Percentiles rank a stretch among this genome's conserved stretches.
Evolutionary conservation across 2,113 vertebrate species (phyloP).

Genomic region (Candoia aspera): DNA sequence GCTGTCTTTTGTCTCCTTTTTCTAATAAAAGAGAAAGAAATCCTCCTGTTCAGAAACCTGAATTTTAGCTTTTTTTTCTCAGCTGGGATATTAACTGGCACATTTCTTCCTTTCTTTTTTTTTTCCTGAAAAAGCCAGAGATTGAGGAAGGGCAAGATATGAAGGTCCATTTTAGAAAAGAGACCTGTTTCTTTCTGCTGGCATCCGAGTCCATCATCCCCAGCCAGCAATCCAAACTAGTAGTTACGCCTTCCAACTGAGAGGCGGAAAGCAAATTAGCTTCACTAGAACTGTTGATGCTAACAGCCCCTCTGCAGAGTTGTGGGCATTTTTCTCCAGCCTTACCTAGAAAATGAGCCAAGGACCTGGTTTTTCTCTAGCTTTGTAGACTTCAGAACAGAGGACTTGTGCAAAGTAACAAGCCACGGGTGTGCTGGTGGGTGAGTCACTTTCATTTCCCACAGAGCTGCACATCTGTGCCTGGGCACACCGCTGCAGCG

Average conservation of each 20-base stretch:
- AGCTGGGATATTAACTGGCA: not conserved
- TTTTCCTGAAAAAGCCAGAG: not conserved
- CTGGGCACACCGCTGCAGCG: not conserved
- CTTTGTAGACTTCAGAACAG: not conserved
- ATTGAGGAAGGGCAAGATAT: not conserved
- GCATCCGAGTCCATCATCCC: not conserved
- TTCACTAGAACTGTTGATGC: not conserved
- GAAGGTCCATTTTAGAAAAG: not conserved
- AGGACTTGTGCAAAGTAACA: not conserved
- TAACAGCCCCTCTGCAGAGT: not conserved
- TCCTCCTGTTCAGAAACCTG: not conserved
- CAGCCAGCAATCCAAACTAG: not conserved
- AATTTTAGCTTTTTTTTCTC: not conserved
- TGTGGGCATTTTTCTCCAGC: not conserved
- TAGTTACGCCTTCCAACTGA: not conserved
- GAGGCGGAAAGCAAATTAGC: not conserved
- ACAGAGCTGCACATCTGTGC: not conserved
- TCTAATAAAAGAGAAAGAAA: not conserved
- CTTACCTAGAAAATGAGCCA: too few species aligned
- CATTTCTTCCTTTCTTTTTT: not conserved
- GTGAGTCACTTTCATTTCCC: not conserved
- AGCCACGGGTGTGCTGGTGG: accelerated
- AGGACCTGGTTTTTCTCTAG: not conserved
- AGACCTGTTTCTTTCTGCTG: not conserved
- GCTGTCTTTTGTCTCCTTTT: not conserved